Evolutionary conservation across 2,888 invertebrate species (phyloP).

Genomic region (Marronus borbonicus): DNA sequence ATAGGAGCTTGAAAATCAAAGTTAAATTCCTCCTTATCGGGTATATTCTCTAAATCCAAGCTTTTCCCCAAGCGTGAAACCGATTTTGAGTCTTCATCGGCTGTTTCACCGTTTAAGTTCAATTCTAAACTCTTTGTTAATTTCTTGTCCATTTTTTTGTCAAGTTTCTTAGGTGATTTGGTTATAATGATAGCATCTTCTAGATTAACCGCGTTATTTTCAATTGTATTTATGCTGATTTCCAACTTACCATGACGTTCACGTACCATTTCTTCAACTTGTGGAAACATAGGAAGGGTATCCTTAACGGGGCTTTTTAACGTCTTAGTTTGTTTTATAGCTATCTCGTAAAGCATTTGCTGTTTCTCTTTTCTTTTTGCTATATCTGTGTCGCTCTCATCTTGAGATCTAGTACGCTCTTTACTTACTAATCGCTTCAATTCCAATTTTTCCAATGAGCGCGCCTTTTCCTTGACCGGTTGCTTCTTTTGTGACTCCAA

Average conservation of each 20-base stretch:
- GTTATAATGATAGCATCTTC: slow-evolving; percentile 85
- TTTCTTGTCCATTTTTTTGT: slow-evolving; percentile 71
- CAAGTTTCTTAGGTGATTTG: slow-evolving; percentile 82
- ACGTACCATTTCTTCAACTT: slow-evolving; percentile 81
- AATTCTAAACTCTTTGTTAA: slow-evolving; percentile 79
- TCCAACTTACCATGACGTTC: slow-evolving; percentile 84
- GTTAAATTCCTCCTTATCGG: slow-evolving; percentile 62
- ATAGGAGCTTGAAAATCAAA: slow-evolving; percentile 67
- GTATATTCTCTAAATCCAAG: slow-evolving; percentile 67
- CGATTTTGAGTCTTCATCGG: slow-evolving; percentile 61
- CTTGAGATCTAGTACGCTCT: slow-evolving; percentile 81
- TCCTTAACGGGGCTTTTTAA: slow-evolving; percentile 83
- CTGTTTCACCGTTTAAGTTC: slow-evolving; percentile 70
- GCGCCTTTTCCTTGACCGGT: slow-evolving; percentile 78
- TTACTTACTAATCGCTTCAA: slow-evolving; percentile 74
- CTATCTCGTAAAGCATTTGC: slow-evolving; percentile 83
- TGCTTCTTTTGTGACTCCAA: slow-evolving; percentile 71
- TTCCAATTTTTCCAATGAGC: slow-evolving; percentile 79
- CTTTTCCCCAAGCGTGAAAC: slow-evolving; percentile 69
- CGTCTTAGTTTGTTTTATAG: slow-evolving; percentile 83
- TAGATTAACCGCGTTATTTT: slow-evolving; percentile 66
- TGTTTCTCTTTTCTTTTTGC: slow-evolving; percentile 83
- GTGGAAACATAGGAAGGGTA: slow-evolving; percentile 80
- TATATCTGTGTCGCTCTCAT: slow-evolving; percentile 81
- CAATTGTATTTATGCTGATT: slow-evolving; percentile 79